phyloP scores from a whole-genome alignment of 2,113 vertebrate genomes.

The Cacatua alba region DNA sequence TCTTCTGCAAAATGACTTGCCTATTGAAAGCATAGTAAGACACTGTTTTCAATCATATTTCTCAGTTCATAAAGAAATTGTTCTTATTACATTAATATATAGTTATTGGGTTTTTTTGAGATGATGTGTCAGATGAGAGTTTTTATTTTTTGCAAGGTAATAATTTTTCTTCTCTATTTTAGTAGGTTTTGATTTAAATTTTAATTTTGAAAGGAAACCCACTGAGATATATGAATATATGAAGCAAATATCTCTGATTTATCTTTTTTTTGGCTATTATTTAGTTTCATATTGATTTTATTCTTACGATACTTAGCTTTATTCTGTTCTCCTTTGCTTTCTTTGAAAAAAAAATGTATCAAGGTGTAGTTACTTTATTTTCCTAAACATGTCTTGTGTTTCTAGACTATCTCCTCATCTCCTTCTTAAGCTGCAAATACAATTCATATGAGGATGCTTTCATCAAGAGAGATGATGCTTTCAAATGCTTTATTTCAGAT shows the following conservation, averaged over 20 bases:
- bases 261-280: background rate
- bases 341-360: background rate
- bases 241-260: background rate
- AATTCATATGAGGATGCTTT: background rate
- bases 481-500: background rate
- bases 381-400: background rate
- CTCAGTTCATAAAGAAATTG: background rate
- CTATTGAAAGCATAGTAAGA: background rate
- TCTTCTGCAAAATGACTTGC: background rate
- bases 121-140: background rate
- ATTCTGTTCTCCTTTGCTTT: background rate
- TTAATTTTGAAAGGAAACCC: conserved; percentile 13
- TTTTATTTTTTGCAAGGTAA: background rate
- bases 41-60: background rate
- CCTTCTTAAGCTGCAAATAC: background rate
- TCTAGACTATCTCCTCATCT: background rate
- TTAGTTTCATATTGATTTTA: conserved; percentile 8
- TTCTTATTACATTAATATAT: background rate
- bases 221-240: background rate
- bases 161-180: background rate
- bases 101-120: background rate
- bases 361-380: background rate
- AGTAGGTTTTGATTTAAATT: background rate
- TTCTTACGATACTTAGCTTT: background rate
- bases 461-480: background rate